Conservation (phyloP, 53 echinoderm and acorn worm species). For the Luidia sarsii region DNA sequence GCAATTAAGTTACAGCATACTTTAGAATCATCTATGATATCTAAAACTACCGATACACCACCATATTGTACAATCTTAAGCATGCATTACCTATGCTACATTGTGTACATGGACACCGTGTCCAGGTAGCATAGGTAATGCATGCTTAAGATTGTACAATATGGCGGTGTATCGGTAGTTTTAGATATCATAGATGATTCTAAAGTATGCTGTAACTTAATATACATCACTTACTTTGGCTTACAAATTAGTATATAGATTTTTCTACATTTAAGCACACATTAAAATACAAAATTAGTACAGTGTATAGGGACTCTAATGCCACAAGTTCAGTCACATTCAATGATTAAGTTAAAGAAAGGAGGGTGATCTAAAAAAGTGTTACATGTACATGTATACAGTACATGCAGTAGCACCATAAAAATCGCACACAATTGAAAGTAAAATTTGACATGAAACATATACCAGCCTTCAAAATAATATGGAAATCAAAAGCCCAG, state of each 20-base stretch:
- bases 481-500: neutral
- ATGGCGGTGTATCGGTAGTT: no score
- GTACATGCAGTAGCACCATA: neutral
- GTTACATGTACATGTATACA: neutral
- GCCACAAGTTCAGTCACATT: no score
- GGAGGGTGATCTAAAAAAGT: neutral
- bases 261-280: neutral
- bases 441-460: neutral
- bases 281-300: neutral
- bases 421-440: neutral
- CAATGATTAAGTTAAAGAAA: no score
- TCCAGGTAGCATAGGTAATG: neutral
- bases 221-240: neutral
- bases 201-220: neutral
- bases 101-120: constrained; percentile 5
- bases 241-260: no score
- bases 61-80: neutral
- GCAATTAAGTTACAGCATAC: neutral
- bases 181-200: no score
- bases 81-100: constrained; percentile 21
- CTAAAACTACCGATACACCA: no score
- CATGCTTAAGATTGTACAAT: no score
- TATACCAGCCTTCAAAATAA: neutral
- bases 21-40: no score
- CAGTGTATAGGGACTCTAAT: neutral